A percentile compares a stretch with the other conserved stretches of the same genome.
Evolutionary conservation across 2,888 invertebrate genomes (phyloP).

Genomic region (Mythimna loreyi): DNA sequence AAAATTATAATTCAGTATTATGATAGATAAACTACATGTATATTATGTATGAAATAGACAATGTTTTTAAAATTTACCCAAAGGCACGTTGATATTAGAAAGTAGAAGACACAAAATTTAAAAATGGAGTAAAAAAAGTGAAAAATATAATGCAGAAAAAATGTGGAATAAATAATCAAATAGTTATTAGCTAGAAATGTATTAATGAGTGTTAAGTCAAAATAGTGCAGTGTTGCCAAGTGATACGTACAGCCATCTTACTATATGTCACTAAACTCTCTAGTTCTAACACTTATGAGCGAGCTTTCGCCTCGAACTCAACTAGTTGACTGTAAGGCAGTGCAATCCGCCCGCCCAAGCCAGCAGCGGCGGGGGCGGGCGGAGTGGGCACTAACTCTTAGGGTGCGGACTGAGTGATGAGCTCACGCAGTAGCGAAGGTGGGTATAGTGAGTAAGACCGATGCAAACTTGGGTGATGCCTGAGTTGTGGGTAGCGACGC

Average conservation of each 20-base stretch:
- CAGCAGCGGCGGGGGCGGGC: conserved; percentile 80
- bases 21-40: not conserved
- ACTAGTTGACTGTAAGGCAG: conserved; percentile 79
- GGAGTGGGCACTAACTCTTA: conserved; percentile 65
- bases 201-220: conserved; percentile 32
- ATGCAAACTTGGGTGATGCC: too few relatives aligned
- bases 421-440: not conserved
- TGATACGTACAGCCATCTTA: conserved; percentile 86
- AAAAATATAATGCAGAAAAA: not conserved
- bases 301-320: conserved; percentile 81
- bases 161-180: not conserved
- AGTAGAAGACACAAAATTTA: not conserved
- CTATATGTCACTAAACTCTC: conserved; percentile 72
- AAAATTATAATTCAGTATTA: not conserved
- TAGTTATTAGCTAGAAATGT: conserved; percentile 10
- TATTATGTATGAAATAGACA: not conserved
- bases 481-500: too few relatives aligned
- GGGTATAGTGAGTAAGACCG: not conserved
- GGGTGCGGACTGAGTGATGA: not conserved
- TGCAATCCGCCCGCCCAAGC: conserved; percentile 83
- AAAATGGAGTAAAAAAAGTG: not conserved
- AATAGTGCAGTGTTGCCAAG: conserved; percentile 40
- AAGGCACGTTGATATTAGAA: not conserved
- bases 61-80: not conserved
- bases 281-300: conserved; percentile 73